Percentiles rank a stretch among this genome's conserved stretches.
Evolutionary conservation across 2,113 vertebrate genomes (phyloP).

Genomic region (Podarcis cretensis): DNA sequence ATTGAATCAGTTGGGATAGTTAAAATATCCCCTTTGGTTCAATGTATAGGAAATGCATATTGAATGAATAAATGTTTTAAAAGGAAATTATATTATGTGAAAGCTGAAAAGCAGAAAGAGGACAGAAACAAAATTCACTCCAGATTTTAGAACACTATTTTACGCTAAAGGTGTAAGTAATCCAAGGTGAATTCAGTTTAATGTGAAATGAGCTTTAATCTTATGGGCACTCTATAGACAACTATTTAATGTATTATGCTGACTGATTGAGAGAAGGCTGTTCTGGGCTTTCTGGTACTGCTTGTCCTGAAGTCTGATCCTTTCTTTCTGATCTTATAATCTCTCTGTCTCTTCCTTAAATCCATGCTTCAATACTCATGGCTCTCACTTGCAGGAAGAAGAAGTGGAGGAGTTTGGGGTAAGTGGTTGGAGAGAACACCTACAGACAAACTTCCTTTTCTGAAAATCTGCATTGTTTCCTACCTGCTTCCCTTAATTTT

Average conservation of each 20-base stretch:
- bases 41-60: neutral
- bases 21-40: neutral
- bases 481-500: conserved; percentile 73
- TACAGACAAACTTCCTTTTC: conserved; percentile 68
- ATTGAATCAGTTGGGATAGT: neutral
- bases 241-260: conserved; percentile 40
- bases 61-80: neutral
- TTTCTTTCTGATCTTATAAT: conserved; percentile 95
- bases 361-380: conserved; percentile 91
- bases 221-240: neutral
- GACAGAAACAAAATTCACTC: neutral
- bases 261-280: conserved; percentile 45
- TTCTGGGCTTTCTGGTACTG: conserved; percentile 80
- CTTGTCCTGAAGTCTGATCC: conserved; percentile 84
- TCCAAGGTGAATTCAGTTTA: conserved; percentile 16
- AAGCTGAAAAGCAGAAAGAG: neutral
- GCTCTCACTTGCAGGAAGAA: conserved; percentile 98
- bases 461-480: conserved; percentile 69
- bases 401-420: conserved; percentile 99
- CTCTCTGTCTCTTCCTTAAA: conserved; percentile 85
- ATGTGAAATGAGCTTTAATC: conserved; percentile 1
- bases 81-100: neutral
- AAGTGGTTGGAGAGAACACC: conserved; percentile 84
- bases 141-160: neutral
- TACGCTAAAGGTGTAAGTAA: conserved; percentile 5